Percentiles rank a stretch among this genome's conserved stretches.
phyloP scores from a whole-genome alignment of 2,888 invertebrate genomes.

The Archaeoteleia sp. region DNA sequence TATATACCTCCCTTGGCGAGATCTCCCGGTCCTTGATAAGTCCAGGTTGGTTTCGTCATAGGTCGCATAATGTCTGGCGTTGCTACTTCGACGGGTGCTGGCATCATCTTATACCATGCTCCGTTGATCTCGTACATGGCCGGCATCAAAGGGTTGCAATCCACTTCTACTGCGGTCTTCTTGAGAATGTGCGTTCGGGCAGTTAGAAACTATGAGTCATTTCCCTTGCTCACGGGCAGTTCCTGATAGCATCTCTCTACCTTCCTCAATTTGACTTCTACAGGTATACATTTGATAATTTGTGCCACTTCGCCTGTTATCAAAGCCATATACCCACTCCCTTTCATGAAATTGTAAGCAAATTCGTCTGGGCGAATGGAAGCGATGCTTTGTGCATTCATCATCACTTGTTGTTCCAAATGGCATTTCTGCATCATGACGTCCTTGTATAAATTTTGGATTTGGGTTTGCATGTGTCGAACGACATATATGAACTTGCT shows the following conservation, averaged over 20 bases:
- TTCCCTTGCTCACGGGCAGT: background rate
- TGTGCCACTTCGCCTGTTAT: slow-evolving; percentile 58
- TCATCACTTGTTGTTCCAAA: slow-evolving; percentile 55
- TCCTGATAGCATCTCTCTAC: slow-evolving; percentile 48
- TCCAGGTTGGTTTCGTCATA: no score
- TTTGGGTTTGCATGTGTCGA: no score
- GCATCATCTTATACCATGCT: slow-evolving; percentile 1
- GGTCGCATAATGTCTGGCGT: no score
- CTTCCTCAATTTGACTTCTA: slow-evolving; percentile 43
- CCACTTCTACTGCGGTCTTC: slow-evolving; percentile 1
- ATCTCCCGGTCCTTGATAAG: no score
- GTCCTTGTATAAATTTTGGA: slow-evolving; percentile 55
- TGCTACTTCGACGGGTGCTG: no score
- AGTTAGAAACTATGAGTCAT: slow-evolving; percentile 42
- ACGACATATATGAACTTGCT: no score
- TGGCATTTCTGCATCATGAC: slow-evolving; percentile 54
- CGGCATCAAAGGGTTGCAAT: slow-evolving; percentile 49
- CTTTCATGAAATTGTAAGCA: slow-evolving; percentile 51
- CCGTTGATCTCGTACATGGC: slow-evolving; percentile 43
- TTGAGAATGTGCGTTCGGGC: slow-evolving; percentile 52
- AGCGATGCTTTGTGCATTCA: slow-evolving; percentile 51
- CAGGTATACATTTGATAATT: no score
- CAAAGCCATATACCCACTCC: slow-evolving; percentile 56
- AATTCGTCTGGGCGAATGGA: no score
- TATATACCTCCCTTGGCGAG: no score